Base-by-base conservation (phyloP, 2,113 vertebrate genomes). In the Eubucco bourcierii region DNA sequence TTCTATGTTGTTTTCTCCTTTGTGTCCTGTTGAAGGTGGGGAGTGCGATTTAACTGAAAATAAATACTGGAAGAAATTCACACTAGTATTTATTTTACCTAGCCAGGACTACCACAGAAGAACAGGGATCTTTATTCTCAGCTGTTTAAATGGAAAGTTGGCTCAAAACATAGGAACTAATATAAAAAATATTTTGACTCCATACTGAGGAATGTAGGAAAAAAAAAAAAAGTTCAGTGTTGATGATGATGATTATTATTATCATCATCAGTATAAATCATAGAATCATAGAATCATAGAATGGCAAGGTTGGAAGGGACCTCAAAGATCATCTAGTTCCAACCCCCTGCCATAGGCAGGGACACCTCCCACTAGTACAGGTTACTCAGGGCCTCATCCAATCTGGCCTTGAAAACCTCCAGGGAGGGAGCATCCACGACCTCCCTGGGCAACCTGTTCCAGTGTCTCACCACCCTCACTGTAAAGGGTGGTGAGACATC, bases 11-110 rank as follows among this genome's bases (percentile, higher is more conserved):
- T 61, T 72, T 83, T 61, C 7, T n/a, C 9, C 15, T 1, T 3
- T 2, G 1, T 34, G 2, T 46, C 39, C 27, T 70, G 8, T 17
- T 15, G 4, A n/a, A 8, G 4, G 34, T 15, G 4, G 2, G 6
- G 4, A 60, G 4, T 44, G 18, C 34, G 7, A 58, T 47, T 28
- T 2, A 74, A 31, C 1, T 23, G 4, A 64, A 23, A n/a, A 5
- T 41, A 71, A 72, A 4, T 71, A 84, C 92, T 41, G 15, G 10
- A 34, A 84, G 33, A 68, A 84, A 79, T 2, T 80, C 0, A 0
- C 63, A 11, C 17, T 4, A 14, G 1, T 28, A 47, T 84, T 77
- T 82, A 41, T 28, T 86, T 88, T 78, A 71, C 6, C 18, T 71
- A 37, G 41, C 0, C 0, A 33, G 2, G 31, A 47, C 9, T 67